These are phyloP conservation scores for Nettapus auritus DNA, from an alignment of 2,113 vertebrate species.

Conservation along the genomic window DNA sequence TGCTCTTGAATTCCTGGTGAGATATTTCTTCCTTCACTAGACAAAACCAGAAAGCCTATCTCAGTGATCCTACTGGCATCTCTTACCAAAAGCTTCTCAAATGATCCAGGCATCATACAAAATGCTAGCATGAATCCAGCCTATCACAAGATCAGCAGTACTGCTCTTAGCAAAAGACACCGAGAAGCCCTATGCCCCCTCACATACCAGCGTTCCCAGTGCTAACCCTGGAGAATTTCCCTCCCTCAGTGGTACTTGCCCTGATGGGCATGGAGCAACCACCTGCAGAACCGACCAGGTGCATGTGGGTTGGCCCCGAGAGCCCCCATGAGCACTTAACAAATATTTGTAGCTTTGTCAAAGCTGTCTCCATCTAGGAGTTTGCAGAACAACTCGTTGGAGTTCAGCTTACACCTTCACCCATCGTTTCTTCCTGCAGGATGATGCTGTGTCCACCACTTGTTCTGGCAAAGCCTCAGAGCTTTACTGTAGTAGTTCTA, in stretches of 20 bases:
- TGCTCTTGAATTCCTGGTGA: background rate
- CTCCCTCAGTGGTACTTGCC: background rate
- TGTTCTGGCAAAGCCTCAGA: background rate
- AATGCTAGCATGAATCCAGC: background rate
- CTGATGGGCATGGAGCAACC: background rate
- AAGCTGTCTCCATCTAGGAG: background rate
- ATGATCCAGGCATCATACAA: background rate
- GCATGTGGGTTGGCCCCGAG: background rate
- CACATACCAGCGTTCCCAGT: background rate
- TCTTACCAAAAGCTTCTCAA: background rate
- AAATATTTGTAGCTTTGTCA: background rate
- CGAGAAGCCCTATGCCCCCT: background rate
- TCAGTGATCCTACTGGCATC: background rate
- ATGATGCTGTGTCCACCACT: background rate
- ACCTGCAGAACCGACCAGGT: accelerated
- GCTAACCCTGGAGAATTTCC: background rate
- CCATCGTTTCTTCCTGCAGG: background rate
- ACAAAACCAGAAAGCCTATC: background rate
- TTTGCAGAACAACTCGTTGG: background rate
- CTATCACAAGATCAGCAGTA: background rate
- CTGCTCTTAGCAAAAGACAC: background rate
- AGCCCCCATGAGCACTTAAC: accelerated
- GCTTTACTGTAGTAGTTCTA: background rate
- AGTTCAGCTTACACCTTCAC: background rate
- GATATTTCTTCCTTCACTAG: background rate